Evolutionary conservation across 2,797 vertebrate genomes (phyloP).

Genomic region (Natrix natrix): DNA sequence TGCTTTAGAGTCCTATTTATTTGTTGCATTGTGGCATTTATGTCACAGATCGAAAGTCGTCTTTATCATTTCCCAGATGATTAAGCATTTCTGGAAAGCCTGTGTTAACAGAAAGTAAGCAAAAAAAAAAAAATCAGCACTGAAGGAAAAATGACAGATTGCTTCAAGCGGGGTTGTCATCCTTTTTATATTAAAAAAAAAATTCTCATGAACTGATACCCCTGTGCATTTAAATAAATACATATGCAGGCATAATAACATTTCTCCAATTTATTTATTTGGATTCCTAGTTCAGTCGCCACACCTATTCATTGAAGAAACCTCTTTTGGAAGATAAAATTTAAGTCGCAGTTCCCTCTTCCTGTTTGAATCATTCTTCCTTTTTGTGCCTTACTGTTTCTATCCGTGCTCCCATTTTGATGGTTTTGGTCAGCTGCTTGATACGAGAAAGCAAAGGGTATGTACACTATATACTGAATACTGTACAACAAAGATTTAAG

Average conservation of each 20-base stretch:
- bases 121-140: not conserved
- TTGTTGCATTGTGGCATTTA: not conserved
- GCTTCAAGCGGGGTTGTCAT: not conserved
- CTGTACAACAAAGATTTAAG: not conserved
- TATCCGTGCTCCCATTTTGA: not conserved
- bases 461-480: not conserved
- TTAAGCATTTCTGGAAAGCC: slow-evolving; percentile 26
- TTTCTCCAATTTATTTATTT: not conserved
- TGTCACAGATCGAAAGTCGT: slow-evolving; percentile 25
- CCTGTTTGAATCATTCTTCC: no score
- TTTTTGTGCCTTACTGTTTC: not conserved
- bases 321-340: not conserved
- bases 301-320: not conserved
- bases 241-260: not conserved
- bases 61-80: slow-evolving; percentile 15
- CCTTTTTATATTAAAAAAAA: slow-evolving; percentile 23
- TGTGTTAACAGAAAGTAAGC: slow-evolving; percentile 13
- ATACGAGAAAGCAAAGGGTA: not conserved
- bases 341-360: not conserved
- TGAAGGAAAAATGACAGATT: not conserved
- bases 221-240: not conserved
- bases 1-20: slow-evolving; percentile 26
- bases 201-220: slow-evolving; percentile 20
- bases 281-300: not conserved
- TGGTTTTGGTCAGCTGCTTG: not conserved